Evolutionary conservation across 2,113 vertebrate genomes (phyloP).

Genomic region (Cryptomyrus ogoouensis): DNA sequence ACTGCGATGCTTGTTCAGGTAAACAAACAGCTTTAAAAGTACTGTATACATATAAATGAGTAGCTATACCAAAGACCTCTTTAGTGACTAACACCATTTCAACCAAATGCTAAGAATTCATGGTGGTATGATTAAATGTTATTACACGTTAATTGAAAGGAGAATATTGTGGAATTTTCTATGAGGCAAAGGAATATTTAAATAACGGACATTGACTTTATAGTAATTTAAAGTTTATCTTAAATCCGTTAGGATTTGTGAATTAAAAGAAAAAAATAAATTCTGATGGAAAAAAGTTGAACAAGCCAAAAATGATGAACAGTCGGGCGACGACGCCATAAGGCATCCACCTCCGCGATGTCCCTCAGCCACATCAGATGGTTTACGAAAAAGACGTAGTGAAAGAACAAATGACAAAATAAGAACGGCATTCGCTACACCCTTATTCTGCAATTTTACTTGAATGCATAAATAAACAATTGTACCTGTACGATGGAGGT

Average conservation of each 20-base stretch:
- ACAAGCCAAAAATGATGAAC: not conserved
- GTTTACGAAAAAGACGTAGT: not conserved
- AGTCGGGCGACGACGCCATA: not conserved
- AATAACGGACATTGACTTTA: not conserved
- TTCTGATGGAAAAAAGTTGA: not conserved
- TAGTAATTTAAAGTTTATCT: not conserved
- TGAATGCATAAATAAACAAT: not conserved
- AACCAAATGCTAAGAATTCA: not conserved
- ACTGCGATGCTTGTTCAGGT: not conserved
- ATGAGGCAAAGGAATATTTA: not conserved
- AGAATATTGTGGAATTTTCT: not conserved
- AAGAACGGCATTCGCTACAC: not conserved
- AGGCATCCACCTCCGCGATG: not conserved
- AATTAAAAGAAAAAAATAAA: not conserved
- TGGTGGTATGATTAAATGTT: not conserved
- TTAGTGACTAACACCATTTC: not conserved
- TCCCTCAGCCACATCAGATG: not conserved
- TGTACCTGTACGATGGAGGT: not conserved
- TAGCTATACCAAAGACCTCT: not conserved
- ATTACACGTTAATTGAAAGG: not conserved
- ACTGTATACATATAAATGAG: not conserved
- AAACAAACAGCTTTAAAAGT: not conserved
- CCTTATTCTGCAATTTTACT: not conserved
- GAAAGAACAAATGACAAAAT: not conserved
- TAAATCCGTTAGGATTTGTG: not conserved